Base-by-base conservation (phyloP, 2,797 vertebrate species). In the Acrossocheilus fasciatus region DNA sequence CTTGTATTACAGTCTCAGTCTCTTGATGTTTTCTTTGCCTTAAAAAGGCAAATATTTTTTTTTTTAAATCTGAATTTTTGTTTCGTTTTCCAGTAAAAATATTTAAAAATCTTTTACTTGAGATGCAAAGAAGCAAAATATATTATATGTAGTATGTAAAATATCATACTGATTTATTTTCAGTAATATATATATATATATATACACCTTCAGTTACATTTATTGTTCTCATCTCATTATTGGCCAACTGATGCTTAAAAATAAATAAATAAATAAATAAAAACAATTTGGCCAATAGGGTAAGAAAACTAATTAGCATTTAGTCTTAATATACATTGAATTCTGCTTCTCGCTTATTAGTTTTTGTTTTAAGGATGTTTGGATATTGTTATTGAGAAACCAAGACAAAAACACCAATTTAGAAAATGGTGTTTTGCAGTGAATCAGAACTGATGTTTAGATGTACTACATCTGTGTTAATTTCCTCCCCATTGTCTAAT, bases 391-490 rank as follows among this genome's bases (percentile, higher is more conserved):
- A 34, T 66, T 15, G 26, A 15, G 62, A 34, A 34, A 30, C 26
- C 34, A 70, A 70, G 15, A 73, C 39, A 73, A 50, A 78, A 59
- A 41, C 54, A 59, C 7, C 18, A 59, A 43, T 47, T 66, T 30
- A 30, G 9, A 30, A 20, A 64, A 62, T 64, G 8, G 4, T 64
- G 23, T 80, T 86, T 70, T 34, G 36, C 68, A 43, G 26, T 59
- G 23, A 84, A 81, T 45, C 54, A 74, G 43, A 23, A 79, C 43
- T 54, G 78, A 87, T 73, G n/a, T 30, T 39, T 68, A 81, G 47
- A 68, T 68, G 41, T 62, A 78, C 68, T 57, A 83, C 43, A 78
- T 79, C 66, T 90, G 66, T 15, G n/a, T 41, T 83, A 52, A 84
- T 82, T 87, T 86, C 52, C 62, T 85, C 34, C 52, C 26, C 64